phyloP scores from a whole-genome alignment of 2,888 invertebrate species.

The Cheiracanthium punctorium region DNA sequence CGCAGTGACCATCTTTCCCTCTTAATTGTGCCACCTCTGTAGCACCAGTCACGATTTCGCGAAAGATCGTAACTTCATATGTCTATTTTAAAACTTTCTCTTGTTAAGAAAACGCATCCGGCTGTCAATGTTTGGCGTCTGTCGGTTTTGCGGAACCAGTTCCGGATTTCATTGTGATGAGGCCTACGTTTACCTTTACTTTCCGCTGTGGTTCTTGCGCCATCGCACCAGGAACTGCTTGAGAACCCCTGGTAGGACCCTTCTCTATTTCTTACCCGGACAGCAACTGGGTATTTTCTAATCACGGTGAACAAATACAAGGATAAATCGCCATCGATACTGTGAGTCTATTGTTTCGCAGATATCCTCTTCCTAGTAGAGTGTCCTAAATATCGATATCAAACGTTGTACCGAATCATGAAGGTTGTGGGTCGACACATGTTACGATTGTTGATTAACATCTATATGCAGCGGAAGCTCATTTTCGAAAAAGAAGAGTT shows the following conservation, averaged over 20 bases:
- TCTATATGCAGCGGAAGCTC: too few species aligned
- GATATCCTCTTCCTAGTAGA: background rate
- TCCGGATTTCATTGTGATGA: background rate
- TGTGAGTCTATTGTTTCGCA: background rate
- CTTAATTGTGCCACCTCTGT: background rate
- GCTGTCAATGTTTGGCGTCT: background rate
- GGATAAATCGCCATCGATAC: constrained; percentile 8
- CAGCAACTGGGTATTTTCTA: background rate
- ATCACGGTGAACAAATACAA: background rate
- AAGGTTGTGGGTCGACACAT: too few species aligned
- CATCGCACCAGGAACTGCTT: background rate
- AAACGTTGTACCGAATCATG: too few species aligned
- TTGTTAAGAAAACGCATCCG: background rate
- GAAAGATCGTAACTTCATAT: too few species aligned
- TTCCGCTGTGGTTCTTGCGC: background rate
- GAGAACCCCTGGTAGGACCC: background rate
- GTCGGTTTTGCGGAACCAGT: background rate
- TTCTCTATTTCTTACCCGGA: background rate
- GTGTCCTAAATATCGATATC: background rate
- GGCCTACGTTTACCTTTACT: background rate
- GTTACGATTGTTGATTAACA: too few species aligned
- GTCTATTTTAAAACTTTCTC: background rate
- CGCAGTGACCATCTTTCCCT: background rate
- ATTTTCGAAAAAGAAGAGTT: too few species aligned
- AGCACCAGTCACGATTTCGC: background rate